Conservation (phyloP, 1,140 invertebrate species). For the Elymnias hypermnestra region DNA sequence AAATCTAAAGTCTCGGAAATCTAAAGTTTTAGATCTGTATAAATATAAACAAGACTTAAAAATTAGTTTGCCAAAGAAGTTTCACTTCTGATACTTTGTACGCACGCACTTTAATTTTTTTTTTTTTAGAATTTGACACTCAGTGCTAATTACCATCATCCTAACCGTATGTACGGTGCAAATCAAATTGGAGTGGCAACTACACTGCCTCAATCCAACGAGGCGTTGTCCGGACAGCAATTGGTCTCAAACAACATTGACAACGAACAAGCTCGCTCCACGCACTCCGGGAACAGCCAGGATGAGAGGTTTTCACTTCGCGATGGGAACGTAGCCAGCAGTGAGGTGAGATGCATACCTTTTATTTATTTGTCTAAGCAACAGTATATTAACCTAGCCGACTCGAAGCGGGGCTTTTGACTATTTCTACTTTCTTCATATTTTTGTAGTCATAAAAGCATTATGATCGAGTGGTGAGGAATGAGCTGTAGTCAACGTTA, state of each 20-base stretch:
- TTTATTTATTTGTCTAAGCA: background rate
- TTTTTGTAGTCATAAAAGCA: no score
- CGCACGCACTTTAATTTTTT: background rate
- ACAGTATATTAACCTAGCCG: background rate
- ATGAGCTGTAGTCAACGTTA: no score
- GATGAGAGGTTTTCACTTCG: conserved; percentile 52
- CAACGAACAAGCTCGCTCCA: conserved; percentile 37
- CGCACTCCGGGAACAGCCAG: conserved; percentile 41
- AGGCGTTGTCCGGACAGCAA: conserved; percentile 31
- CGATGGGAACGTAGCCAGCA: conserved; percentile 45
- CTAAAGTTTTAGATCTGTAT: no score
- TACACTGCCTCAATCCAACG: conserved; percentile 55
- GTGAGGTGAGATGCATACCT: conserved; percentile 35
- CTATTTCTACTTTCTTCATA: no score
- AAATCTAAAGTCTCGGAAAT: no score
- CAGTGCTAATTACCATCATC: conserved; percentile 45
- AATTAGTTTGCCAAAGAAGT: no score
- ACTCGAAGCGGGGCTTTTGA: no score
- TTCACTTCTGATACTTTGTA: no score
- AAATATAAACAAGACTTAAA: no score
- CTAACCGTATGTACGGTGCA: conserved; percentile 56
- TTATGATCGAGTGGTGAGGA: no score
- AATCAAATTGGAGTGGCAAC: conserved; percentile 73
- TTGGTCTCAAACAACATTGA: conserved; percentile 32
- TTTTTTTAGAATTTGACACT: conserved; percentile 21